Percentiles rank a stretch among this genome's conserved stretches.
Evolutionary conservation across 2,113 vertebrate genomes (phyloP).

Genomic region (Solenodon paradoxus): DNA sequence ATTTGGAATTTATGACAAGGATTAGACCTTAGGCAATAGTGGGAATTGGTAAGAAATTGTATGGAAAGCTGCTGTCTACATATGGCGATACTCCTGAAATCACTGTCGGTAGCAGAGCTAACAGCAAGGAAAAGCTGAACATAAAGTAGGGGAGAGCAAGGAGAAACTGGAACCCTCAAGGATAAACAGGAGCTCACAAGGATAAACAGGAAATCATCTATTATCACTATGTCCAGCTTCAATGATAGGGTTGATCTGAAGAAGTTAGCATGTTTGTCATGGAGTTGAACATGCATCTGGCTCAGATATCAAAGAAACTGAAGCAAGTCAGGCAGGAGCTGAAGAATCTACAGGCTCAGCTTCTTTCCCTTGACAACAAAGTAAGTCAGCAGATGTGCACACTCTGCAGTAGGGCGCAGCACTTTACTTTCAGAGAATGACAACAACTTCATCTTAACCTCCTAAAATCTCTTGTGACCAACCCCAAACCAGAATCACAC

Average conservation of each 20-base stretch:
- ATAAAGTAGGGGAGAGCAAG: not conserved
- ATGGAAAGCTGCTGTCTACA: not conserved
- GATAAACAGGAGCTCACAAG: not conserved
- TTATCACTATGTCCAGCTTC: not conserved
- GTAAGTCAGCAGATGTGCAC: not conserved
- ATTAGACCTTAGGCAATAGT: not conserved
- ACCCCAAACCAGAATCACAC: not conserved
- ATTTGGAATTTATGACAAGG: conserved; percentile 24
- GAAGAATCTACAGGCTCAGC: not conserved
- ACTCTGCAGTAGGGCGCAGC: not conserved
- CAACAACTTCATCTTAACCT: not conserved
- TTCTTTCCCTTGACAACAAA: not conserved
- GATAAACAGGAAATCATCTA: not conserved
- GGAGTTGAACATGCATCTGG: not conserved
- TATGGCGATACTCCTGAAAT: not conserved
- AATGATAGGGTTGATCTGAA: not conserved
- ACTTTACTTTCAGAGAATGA: not conserved
- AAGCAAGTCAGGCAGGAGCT: not conserved
- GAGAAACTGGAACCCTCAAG: not conserved
- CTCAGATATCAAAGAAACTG: not conserved
- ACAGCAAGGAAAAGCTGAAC: not conserved
- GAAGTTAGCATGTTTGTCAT: not conserved
- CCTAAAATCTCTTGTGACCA: not conserved
- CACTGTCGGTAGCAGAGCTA: not conserved
- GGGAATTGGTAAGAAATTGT: not conserved